These are phyloP conservation scores for Aphelenchoides avenae DNA, from an alignment of 1,140 invertebrate genomes.

Conservation along the genomic window DNA sequence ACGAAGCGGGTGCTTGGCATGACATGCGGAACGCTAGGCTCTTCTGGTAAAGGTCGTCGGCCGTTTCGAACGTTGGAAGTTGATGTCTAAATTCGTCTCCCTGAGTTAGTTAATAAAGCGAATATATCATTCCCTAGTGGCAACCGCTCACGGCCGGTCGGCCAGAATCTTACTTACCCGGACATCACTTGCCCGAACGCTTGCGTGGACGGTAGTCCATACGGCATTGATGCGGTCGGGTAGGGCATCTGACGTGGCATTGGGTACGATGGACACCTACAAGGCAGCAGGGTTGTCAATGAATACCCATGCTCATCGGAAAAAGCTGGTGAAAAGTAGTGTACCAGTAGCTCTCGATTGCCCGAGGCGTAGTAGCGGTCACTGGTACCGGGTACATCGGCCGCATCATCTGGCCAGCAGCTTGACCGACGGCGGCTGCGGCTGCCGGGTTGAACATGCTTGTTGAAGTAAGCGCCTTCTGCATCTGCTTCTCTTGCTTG, in stretches of 20 bases:
- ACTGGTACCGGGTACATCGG: constrained; percentile 2
- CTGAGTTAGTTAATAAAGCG: background rate
- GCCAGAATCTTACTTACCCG: constrained; percentile 12
- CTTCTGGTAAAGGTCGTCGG: constrained; percentile 22
- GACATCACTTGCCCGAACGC: constrained; percentile 30
- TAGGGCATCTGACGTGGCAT: constrained; percentile 44
- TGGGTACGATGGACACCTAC: constrained; percentile 36
- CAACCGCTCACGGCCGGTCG: background rate
- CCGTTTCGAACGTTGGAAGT: constrained; percentile 17
- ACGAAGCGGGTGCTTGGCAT: too few relatives aligned
- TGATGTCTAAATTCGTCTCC: constrained; percentile 4
- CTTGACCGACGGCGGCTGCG: constrained; percentile 2
- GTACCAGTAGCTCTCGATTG: constrained; percentile 35
- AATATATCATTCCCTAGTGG: background rate
- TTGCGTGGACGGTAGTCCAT: constrained; percentile 31
- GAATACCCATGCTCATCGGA: background rate
- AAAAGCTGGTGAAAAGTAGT: background rate
- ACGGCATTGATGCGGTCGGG: constrained; percentile 36
- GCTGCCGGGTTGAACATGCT: background rate
- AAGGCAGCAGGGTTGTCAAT: background rate
- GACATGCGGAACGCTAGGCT: constrained; percentile 21
- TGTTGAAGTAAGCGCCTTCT: constrained; percentile 20
- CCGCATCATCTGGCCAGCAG: constrained; percentile 6
- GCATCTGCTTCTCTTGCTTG: constrained; percentile 47
- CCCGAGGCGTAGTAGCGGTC: background rate